These are phyloP conservation scores for Drymodes brunneopygia DNA, from an alignment of 2,113 vertebrate genomes.

Conservation along the genomic window DNA sequence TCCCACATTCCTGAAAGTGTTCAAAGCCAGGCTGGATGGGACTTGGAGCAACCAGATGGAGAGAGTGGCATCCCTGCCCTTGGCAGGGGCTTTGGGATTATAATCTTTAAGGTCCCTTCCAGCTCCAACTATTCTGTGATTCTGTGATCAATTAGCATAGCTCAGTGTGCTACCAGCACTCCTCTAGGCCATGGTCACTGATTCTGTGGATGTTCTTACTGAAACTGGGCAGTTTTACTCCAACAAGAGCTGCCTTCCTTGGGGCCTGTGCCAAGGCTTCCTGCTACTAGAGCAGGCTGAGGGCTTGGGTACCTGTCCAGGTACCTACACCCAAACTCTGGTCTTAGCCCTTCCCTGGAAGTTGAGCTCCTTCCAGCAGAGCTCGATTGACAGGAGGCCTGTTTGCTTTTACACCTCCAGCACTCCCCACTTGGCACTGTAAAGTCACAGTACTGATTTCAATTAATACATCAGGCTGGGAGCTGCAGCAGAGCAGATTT, in stretches of 20 bases:
- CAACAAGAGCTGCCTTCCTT: neutral
- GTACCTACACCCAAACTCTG: neutral
- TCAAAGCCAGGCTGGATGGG: neutral
- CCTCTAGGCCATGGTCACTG: neutral
- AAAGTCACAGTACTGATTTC: neutral
- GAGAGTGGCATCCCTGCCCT: no score
- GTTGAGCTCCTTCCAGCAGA: neutral
- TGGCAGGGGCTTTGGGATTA: neutral
- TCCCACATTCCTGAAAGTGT: neutral
- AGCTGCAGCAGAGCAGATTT: neutral
- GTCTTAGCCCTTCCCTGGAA: neutral
- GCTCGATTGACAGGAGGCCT: accelerated
- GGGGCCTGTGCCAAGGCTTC: neutral
- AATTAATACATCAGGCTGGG: neutral
- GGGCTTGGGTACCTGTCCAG: neutral
- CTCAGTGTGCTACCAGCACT: neutral
- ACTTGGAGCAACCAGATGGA: neutral
- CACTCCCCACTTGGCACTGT: neutral
- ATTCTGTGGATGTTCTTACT: neutral
- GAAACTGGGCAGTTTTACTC: neutral
- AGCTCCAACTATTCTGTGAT: neutral
- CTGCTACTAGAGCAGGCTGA: neutral
- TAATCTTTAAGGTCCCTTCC: neutral
- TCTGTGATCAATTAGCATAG: accelerated
- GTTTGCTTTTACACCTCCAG: neutral